phyloP scores from a whole-genome alignment of 2,888 invertebrate species.

The Itoplectis maculator region DNA sequence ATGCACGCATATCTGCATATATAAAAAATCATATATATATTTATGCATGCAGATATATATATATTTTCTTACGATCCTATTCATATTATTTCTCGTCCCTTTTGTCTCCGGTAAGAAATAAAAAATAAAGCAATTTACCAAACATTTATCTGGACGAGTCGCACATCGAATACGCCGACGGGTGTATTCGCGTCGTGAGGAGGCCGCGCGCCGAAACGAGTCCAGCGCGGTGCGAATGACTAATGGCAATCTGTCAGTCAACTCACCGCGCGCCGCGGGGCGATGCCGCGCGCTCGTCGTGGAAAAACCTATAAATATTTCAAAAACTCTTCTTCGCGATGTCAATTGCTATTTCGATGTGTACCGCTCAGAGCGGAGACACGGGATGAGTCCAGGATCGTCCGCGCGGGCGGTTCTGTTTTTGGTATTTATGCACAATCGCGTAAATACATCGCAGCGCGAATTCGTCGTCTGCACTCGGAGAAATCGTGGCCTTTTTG shows the following conservation, averaged over 20 bases:
- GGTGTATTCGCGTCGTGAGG: neutral
- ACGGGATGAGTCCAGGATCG: neutral
- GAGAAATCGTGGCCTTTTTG: no score
- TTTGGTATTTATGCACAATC: no score
- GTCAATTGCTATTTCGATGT: neutral
- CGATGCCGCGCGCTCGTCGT: no score
- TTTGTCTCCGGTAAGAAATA: neutral
- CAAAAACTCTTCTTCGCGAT: neutral
- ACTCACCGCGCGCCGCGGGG: neutral
- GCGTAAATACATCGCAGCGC: no score
- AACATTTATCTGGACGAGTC: neutral
- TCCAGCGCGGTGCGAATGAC: neutral
- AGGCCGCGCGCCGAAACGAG: no score
- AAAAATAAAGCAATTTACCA: neutral
- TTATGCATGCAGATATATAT: slow-evolving; percentile 3
- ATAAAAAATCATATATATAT: slow-evolving; percentile 14
- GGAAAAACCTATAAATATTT: neutral
- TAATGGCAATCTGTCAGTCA: neutral
- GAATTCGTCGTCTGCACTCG: no score
- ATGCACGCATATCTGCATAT: neutral
- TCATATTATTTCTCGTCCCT: slow-evolving; percentile 55
- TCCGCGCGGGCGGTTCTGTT: neutral
- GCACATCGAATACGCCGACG: neutral
- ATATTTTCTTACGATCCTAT: slow-evolving; percentile 48
- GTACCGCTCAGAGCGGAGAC: neutral